phyloP scores from a whole-genome alignment of 2,113 vertebrate genomes.

The Thermophis baileyi region DNA sequence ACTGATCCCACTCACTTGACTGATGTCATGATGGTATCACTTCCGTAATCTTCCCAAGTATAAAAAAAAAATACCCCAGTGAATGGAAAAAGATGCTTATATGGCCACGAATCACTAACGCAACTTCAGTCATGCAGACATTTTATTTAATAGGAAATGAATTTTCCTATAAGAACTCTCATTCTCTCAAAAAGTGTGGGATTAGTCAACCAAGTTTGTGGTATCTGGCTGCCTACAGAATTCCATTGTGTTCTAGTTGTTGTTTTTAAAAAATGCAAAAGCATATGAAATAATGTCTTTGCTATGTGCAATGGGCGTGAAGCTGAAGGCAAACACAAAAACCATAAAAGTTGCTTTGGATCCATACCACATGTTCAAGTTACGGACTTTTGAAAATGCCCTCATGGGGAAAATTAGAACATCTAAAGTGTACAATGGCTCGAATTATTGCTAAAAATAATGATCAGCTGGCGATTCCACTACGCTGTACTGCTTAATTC shows the following conservation, averaged over 20 bases:
- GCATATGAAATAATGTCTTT: constrained; percentile 5
- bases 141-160: background rate
- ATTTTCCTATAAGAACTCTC: background rate
- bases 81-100: background rate
- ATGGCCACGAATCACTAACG: background rate
- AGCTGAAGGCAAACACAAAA: background rate
- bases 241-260: constrained; percentile 17
- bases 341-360: background rate
- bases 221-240: constrained; percentile 35
- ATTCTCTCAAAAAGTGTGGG: background rate
- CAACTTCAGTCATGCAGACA: background rate
- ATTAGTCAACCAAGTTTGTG: constrained; percentile 20
- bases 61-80: background rate
- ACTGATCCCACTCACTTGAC: background rate
- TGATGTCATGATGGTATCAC: background rate
- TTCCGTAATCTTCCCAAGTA: background rate
- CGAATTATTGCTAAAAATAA: background rate
- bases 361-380: constrained; percentile 17
- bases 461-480: background rate
- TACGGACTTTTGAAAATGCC: constrained; percentile 9
- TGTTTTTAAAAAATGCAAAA: constrained; percentile 20
- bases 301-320: constrained; percentile 9
- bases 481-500: background rate
- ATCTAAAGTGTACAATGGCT: constrained; percentile 11
- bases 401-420: background rate